Percentiles rank a stretch among this genome's conserved stretches.
phyloP scores from a whole-genome alignment of 2,797 vertebrate species.

The Chaetophractus vellerosus region DNA sequence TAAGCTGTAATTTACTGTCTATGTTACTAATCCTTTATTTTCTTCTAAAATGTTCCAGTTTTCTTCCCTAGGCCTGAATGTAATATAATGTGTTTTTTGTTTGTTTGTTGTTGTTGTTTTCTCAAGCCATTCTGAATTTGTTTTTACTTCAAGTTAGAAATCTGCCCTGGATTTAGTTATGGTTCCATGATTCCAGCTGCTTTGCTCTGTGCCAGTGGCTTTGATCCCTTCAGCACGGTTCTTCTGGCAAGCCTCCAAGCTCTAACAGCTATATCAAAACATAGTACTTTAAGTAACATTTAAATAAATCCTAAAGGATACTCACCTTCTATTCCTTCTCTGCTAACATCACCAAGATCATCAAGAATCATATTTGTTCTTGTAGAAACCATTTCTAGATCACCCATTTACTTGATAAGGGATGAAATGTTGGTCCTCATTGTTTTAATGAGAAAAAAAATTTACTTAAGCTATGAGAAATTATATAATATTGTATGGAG shows the following conservation, averaged over 20 bases:
- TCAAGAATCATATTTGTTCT: constrained; percentile 32
- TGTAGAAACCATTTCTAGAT: constrained; percentile 49
- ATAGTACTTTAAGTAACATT: constrained; percentile 36
- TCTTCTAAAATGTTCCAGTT: constrained; percentile 40
- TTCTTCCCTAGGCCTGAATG: constrained; percentile 43
- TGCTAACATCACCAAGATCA: constrained; percentile 23
- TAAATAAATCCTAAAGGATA: constrained; percentile 42
- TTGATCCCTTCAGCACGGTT: not conserved
- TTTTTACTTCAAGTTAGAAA: constrained; percentile 64
- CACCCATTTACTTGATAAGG: constrained; percentile 29
- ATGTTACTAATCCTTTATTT: constrained; percentile 29
- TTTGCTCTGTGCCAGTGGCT: not conserved
- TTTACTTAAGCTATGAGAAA: constrained; percentile 68
- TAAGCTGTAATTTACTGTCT: constrained; percentile 26
- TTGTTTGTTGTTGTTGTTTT: not conserved
- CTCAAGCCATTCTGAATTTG: constrained; percentile 50
- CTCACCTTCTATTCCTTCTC: not conserved
- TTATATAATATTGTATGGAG: constrained; percentile 54
- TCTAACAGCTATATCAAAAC: not conserved
- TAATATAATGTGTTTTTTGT: not conserved
- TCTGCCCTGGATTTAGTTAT: not conserved
- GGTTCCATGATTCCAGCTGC: not conserved
- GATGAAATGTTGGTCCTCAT: constrained; percentile 7
- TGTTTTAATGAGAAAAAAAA: constrained; percentile 62
- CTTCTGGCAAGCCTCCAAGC: not conserved